Base-by-base conservation (phyloP, 2,797 vertebrate genomes). In the Enteromius afrohamiltoni region DNA sequence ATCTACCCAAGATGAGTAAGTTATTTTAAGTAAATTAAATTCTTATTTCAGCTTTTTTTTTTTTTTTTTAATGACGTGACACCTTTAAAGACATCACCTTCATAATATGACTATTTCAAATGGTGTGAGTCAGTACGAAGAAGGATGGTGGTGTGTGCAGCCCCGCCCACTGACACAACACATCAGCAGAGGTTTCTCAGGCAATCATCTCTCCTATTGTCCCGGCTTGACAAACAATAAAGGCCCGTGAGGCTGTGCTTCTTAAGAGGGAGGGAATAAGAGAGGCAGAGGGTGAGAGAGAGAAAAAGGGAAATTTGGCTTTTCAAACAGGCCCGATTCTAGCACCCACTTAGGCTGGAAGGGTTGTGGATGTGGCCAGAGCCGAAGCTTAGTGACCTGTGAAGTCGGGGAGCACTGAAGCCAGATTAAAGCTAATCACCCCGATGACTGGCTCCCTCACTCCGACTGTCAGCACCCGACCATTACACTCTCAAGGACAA, bases 391-490 rank as follows among this genome's bases (percentile, higher is more conserved):
- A 82, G 80, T 90, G 90, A 89, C 86, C 87, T 88, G 71, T 86
- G 74, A 89, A 88, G 88, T 87, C 87, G 86, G 82, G 87, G 86
- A 80, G 78, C 85, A 85, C 45, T 60, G 78, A 79, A 79, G 79
- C 79, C 74, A 85, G 86, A 89, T 88, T 85, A 87, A 88, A 88
- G 81, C 73, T 86, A 86, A 87, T 89, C 79, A 88, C 79, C 37
- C 47, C 67, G 23, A 80, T 87, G 88, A 89, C 86, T 84, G 67
- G 49, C 75, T 55, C 47, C 37, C 79, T 87, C 85, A 74, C 79
- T 87, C 79, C 65, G 42, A 65, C 14, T 79, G 71, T 73, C 85
- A 76, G 84, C 75, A 62, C 77, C 47, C 58, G 42, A 83, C 60
- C 37, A 17, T 6, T 26, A 3, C 49, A 74, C 42, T 80, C 65